Evolutionary conservation across 23 tunicate genomes (phyloP).

Genomic region (Botrylloides violaceus): DNA sequence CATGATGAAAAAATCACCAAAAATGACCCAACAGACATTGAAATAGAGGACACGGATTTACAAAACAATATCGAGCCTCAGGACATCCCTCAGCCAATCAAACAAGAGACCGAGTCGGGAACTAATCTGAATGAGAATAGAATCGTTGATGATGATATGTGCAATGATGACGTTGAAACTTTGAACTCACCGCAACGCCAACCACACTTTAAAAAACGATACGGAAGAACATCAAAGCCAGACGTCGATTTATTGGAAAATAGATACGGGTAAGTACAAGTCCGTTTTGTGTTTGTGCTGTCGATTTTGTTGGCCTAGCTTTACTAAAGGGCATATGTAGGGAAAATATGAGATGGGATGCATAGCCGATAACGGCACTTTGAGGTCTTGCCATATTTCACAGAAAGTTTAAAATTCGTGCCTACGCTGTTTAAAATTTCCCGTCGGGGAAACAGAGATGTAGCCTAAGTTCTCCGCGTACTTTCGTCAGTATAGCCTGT

Average conservation of each 20-base stretch:
- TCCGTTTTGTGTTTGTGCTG: neutral
- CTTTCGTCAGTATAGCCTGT: no score
- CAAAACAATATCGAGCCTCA: neutral
- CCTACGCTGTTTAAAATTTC: no score
- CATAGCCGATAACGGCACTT: no score
- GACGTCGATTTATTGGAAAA: slow-evolving; percentile 12
- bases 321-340: no score
- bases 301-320: no score
- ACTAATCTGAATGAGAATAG: neutral
- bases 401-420: no score
- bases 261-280: neutral
- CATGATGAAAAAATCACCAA: neutral
- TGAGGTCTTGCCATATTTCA: no score
- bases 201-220: neutral
- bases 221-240: slow-evolving; percentile 15
- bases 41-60: neutral
- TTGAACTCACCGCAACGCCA: neutral
- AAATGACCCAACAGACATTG: neutral
- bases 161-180: slow-evolving; percentile 6
- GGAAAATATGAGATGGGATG: no score
- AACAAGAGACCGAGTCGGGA: slow-evolving; percentile 2
- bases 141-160: neutral
- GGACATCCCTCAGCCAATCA: neutral
- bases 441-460: no score
- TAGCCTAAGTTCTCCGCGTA: no score